Base-by-base conservation (phyloP, 2,113 vertebrate species). In the Bungarus multicinctus region DNA sequence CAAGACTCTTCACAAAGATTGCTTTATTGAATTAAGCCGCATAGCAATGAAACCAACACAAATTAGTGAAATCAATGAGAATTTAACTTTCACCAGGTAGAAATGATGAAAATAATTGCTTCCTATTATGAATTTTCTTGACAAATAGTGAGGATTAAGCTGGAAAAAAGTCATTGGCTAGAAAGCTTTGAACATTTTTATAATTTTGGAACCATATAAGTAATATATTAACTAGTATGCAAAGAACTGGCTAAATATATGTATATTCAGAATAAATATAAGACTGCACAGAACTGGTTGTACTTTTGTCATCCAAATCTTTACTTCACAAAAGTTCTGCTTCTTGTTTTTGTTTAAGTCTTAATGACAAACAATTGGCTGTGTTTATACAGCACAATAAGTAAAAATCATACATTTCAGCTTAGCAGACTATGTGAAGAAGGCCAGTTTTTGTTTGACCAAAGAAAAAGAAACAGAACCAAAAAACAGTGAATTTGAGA, bases 11-110 rank as follows among this genome's bases (percentile, higher is more conserved):
- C 89, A 85, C n/a, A 60, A 85, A 2, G n/a, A 69, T 89, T 50
- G 86, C 54, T 87, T 47, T 0, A 0, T 85, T 81, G 87, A 0
- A 74, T 30, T 0, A 0, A 45, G 7, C 5, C 2, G 23, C 87
- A 5, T 64, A 0, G 64, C 34, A 88, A 27, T 90, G 91, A 86
- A 81, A 16, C 3, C 27, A 92, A 4, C 45, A 23, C 27, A 92
- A 6, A 45, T 23, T 43, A 69, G 18, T 43, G 10, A 57, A 55
- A 90, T 89, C 1, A 16, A 54, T 52, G 64, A 45, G 86, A 34
- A 50, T 74, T 10, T 89, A 55, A 47, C 2, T 57, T 85, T 22
- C 25, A n/a, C 47, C 30, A 45, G 54, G 50, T 12, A 20, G 53
- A 64, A 27, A 12, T 23, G 10, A 34, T 90, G 27, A 27, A 43